Evolutionary conservation across 2,888 invertebrate genomes (phyloP), one percentile per base, ranked within the genome.

Genomic region (Enoplolaimus lenunculus): DNA sequence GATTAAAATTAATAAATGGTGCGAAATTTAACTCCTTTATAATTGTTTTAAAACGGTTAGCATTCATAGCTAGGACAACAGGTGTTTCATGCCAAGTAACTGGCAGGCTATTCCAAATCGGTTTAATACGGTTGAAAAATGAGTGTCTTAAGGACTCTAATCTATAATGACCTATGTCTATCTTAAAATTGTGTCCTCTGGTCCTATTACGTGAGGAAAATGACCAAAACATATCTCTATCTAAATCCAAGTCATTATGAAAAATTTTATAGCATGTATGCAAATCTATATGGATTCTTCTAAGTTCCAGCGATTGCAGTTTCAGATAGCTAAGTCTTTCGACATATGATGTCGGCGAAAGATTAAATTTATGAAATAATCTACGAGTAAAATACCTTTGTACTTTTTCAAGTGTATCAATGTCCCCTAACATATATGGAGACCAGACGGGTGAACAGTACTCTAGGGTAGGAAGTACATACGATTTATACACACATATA

Each of bases 141-240:
- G 45, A 45, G 21, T 45, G 45, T 45, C 21, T 45, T 21, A 45
- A 21, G 7, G 45, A 45, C 45, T 45, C 45, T 45, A 45, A 45
- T 45, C 45, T 45, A 45, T 45, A 45, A 45, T 45, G 45, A 45
- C 45, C 45, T 45, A 45, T 45, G 45, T 45, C 45, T 45, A 45
- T 45, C 45, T 45, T 45, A 45, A 21, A 7, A 21, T 45, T 45
- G 45, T 45, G 45, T 45, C 45, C 45, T 45, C 45, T 45, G 45
- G 45, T 45, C 45, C 45, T 45, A 45, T 45, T 45, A 13, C 21
- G 7, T 45, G 45, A 45, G 7, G 45, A 45, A 45, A 45, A 45
- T 13, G 45, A 45, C 45, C 45, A 45, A 21, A 45, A 45, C 45
- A 45, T 45, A 45, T 45, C 45, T 45, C 21, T 45, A 21, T 45